Conservation (phyloP, 2,888 invertebrate genomes). For the Heliconius ethilla region DNA sequence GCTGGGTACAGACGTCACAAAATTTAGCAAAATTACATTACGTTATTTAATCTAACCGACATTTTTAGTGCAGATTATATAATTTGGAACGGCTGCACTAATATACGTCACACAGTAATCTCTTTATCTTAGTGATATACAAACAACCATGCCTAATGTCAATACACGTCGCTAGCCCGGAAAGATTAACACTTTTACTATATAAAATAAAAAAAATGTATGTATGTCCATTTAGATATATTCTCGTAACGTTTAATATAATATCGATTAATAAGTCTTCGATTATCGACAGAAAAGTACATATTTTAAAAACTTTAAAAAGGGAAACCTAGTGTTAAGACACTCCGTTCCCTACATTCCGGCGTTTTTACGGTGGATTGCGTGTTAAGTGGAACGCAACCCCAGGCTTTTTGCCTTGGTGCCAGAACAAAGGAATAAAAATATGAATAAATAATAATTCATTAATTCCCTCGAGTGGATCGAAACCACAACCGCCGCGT, state of each 20-base stretch:
- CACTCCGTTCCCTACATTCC: too few relatives aligned
- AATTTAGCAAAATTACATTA: background rate
- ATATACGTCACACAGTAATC: conserved; percentile 16
- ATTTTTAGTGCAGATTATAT: conserved; percentile 4
- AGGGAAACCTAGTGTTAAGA: too few relatives aligned
- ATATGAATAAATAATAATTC: too few relatives aligned
- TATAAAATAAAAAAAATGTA: background rate
- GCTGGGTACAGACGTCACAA: background rate
- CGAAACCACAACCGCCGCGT: too few relatives aligned
- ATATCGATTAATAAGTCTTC: too few relatives aligned
- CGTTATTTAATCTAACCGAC: background rate
- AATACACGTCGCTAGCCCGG: background rate
- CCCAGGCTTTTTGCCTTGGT: too few relatives aligned
- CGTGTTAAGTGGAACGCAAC: too few relatives aligned
- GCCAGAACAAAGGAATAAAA: too few relatives aligned
- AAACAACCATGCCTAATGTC: conserved; percentile 1
- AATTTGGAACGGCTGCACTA: conserved; percentile 11
- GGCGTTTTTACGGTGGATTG: too few relatives aligned
- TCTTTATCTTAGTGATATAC: conserved; percentile 18
- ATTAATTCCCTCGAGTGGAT: too few relatives aligned
- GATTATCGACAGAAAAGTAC: too few relatives aligned
- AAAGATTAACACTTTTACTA: background rate
- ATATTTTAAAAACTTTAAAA: too few relatives aligned
- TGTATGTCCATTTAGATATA: background rate
- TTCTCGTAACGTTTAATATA: background rate